Percentiles rank a stretch among this genome's conserved stretches.
Evolutionary conservation across 2,113 vertebrate genomes (phyloP).

Genomic region (Dicerorhinus sumatrensis): DNA sequence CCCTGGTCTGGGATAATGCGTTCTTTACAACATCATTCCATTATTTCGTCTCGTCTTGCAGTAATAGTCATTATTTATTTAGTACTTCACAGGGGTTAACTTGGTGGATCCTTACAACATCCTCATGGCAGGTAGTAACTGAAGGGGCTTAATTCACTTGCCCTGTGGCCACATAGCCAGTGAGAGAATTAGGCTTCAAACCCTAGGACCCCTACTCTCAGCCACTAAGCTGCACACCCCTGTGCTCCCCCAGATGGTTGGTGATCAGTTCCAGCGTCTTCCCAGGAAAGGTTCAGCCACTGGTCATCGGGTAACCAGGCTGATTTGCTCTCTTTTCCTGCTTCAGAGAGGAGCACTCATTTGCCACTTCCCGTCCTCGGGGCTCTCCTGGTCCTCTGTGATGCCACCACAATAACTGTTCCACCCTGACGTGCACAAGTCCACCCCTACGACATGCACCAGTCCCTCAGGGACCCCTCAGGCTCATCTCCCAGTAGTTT

Average conservation of each 20-base stretch:
- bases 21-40: neutral
- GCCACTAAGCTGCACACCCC: accelerated
- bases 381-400: neutral
- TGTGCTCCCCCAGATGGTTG: accelerated
- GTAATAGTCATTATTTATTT: neutral
- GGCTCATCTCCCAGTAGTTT: neutral
- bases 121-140: accelerated
- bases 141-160: neutral
- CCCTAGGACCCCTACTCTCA: neutral
- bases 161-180: neutral
- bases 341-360: neutral
- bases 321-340: too few species aligned
- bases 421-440: accelerated
- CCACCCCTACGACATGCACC: accelerated
- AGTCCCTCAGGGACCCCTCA: neutral
- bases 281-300: neutral
- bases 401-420: accelerated
- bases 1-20: neutral
- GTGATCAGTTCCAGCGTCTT: neutral
- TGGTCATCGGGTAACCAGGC: neutral
- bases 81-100: accelerated
- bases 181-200: neutral
- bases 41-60: neutral
- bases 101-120: neutral
- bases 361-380: accelerated